Evolutionary conservation across 2,888 invertebrate genomes (phyloP).

Genomic region (Clanis bilineata): DNA sequence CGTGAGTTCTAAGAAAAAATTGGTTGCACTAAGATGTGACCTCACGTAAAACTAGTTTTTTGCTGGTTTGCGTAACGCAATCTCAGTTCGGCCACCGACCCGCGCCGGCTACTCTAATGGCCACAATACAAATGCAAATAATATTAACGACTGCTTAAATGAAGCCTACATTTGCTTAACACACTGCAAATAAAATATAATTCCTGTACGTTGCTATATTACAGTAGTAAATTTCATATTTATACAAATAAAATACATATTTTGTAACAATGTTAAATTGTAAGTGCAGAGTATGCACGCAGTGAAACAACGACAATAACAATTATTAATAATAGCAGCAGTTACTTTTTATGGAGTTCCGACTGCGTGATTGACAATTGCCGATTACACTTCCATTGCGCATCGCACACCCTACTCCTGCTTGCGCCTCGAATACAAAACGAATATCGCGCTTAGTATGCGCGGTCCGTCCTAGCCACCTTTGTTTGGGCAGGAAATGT

Average conservation of each 20-base stretch:
- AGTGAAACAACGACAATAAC: constrained; percentile 13
- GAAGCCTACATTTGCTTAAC: background rate
- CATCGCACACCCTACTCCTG: constrained; percentile 53
- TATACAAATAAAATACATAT: background rate
- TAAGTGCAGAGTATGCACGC: background rate
- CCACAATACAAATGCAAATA: constrained; percentile 69
- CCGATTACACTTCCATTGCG: constrained; percentile 68
- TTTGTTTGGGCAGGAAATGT: constrained; percentile 80
- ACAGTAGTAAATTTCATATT: background rate
- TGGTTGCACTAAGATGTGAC: constrained; percentile 43
- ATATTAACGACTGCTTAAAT: constrained; percentile 50
- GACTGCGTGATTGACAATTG: constrained; percentile 70
- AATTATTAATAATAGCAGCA: constrained; percentile 38
- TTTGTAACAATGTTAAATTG: background rate
- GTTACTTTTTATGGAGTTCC: constrained; percentile 66
- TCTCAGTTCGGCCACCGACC: constrained; percentile 66
- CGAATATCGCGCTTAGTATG: constrained; percentile 61
- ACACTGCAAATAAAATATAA: background rate
- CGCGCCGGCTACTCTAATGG: constrained; percentile 52
- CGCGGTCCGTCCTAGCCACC: constrained; percentile 63
- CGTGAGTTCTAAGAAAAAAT: constrained; percentile 18
- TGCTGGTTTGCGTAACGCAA: constrained; percentile 70
- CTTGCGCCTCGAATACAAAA: constrained; percentile 63
- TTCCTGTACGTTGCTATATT: background rate
- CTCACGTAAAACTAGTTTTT: constrained; percentile 75